Conservation (phyloP, 2,797 vertebrate genomes). For the Acrossocheilus fasciatus region DNA sequence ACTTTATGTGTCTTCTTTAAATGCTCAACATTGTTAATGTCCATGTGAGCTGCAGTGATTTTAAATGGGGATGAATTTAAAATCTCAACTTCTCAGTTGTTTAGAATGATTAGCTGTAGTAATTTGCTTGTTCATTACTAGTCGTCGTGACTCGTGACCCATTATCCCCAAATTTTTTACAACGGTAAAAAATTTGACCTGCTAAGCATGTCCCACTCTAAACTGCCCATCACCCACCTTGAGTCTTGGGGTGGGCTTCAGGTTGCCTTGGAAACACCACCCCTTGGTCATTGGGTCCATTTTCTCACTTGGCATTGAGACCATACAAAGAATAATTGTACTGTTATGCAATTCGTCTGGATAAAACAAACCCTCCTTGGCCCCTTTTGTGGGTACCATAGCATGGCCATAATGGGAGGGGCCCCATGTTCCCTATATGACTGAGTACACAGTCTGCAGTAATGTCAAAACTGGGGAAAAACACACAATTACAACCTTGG, state of each 20-base stretch:
- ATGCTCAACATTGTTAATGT: background rate
- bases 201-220: background rate
- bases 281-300: background rate
- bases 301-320: constrained; percentile 6
- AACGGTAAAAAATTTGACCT: background rate
- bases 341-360: background rate
- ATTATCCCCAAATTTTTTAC: background rate
- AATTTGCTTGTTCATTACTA: background rate
- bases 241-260: background rate
- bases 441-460: background rate
- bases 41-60: background rate
- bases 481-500: background rate
- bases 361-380: background rate
- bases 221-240: background rate
- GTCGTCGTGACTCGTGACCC: background rate
- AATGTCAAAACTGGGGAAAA: background rate
- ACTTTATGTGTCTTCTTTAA: background rate
- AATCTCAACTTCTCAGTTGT: background rate
- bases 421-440: background rate
- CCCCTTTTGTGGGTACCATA: background rate
- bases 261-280: constrained; percentile 20
- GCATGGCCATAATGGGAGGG: background rate
- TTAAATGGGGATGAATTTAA: background rate
- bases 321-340: background rate
- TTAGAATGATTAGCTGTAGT: background rate